Conservation (phyloP, 2,113 vertebrate species). For the Rhinoderma darwinii region DNA sequence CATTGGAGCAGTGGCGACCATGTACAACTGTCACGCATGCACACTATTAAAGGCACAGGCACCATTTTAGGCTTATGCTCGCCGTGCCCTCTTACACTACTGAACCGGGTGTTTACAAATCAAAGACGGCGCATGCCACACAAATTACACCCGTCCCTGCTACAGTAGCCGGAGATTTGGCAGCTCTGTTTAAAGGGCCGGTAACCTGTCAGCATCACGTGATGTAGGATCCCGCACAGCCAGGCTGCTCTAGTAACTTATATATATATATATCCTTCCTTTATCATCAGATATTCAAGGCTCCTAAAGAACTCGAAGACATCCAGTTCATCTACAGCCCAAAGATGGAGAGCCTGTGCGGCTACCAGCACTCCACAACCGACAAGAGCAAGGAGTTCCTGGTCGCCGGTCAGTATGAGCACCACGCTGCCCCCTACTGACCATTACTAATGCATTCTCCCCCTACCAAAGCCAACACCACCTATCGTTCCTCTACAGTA, state of each 20-base stretch:
- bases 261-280: not conserved
- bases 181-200: too few species aligned
- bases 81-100: too few species aligned
- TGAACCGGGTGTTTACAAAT: too few species aligned
- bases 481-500: not conserved
- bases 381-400: slow-evolving; percentile 67
- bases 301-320: slow-evolving; percentile 50
- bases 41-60: too few species aligned
- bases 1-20: too few species aligned
- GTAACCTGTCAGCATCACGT: too few species aligned
- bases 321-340: slow-evolving; percentile 64
- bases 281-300: slow-evolving; percentile 68
- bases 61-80: too few species aligned
- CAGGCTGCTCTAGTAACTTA: not conserved
- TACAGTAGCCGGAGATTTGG: too few species aligned
- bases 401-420: slow-evolving; percentile 64
- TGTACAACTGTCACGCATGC: too few species aligned
- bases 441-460: not conserved
- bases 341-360: slow-evolving; percentile 67
- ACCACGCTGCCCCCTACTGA: not conserved
- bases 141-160: too few species aligned
- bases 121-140: too few species aligned
- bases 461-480: not conserved
- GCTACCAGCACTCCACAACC: slow-evolving; percentile 62
- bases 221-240: too few species aligned